Conservation (phyloP, 2,797 vertebrate species). For the Threskiornis aethiopicus region DNA sequence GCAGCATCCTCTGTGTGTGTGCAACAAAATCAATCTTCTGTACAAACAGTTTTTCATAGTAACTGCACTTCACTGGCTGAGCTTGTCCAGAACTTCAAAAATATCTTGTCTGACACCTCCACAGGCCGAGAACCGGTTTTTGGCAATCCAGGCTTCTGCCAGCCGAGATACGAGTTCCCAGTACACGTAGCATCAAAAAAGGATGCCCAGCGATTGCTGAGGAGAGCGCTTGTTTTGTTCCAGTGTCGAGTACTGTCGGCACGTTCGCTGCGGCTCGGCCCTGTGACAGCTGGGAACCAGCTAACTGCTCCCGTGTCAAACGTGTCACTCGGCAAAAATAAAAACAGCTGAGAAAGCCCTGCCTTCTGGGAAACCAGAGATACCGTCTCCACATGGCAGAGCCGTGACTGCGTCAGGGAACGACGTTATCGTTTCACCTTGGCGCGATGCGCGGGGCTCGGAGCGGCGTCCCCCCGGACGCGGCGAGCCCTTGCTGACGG, state of each 20-base stretch:
- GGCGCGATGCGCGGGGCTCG: fast-evolving
- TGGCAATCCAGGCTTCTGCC: background rate
- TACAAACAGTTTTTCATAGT: background rate
- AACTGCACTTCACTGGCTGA: background rate
- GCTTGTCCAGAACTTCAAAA: background rate
- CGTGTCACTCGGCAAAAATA: background rate
- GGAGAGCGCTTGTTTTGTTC: background rate
- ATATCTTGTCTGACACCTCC: background rate
- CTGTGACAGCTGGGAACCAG: background rate
- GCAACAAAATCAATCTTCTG: background rate
- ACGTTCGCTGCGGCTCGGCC: fast-evolving
- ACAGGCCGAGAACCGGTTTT: background rate
- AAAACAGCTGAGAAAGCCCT: background rate
- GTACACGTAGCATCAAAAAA: background rate
- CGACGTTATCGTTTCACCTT: fast-evolving
- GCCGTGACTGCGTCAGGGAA: fast-evolving
- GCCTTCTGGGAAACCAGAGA: background rate
- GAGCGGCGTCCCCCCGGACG: fast-evolving
- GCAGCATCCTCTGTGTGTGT: background rate
- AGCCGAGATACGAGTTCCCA: background rate
- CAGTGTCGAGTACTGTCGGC: background rate
- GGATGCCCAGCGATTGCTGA: background rate
- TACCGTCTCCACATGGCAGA: background rate
- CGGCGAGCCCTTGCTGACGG: background rate
- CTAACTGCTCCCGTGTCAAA: background rate